These are phyloP conservation scores for Gonatopus flavifemur DNA, from an alignment of 1,140 invertebrate species.

Conservation along the genomic window DNA sequence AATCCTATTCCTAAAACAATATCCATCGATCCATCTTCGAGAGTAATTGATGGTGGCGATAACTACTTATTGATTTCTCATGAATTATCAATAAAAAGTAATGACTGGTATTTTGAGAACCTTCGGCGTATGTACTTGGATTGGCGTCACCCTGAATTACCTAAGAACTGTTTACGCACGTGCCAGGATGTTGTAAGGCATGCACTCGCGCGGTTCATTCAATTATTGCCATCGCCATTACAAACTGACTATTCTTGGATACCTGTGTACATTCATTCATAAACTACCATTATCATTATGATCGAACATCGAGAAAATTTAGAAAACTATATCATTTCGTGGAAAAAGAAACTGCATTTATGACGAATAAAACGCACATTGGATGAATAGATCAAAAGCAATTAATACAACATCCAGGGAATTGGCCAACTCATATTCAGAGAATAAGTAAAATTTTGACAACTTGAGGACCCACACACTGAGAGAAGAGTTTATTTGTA, in stretches of 20 bases:
- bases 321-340: background rate
- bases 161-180: constrained; percentile 51
- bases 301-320: background rate
- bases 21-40: too few relatives aligned
- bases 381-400: background rate
- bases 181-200: constrained; percentile 53
- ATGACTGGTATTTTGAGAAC: constrained; percentile 40
- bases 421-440: too few relatives aligned
- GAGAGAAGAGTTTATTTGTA: too few relatives aligned
- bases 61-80: background rate
- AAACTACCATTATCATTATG: constrained; percentile 20
- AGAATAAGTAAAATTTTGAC: too few relatives aligned
- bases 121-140: constrained; percentile 11
- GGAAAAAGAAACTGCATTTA: background rate
- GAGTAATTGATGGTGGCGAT: too few relatives aligned
- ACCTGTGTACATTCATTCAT: constrained; percentile 12
- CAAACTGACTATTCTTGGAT: constrained; percentile 49
- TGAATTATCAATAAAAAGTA: constrained; percentile 21
- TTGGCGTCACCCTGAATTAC: constrained; percentile 26
- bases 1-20: too few relatives aligned
- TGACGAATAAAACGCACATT: background rate
- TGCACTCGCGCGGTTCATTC: constrained; percentile 31
- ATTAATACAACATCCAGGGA: constrained; percentile 9
- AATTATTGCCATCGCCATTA: constrained; percentile 42
- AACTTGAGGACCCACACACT: too few relatives aligned